Base-by-base conservation (phyloP, 2,113 vertebrate species). In the Hippocampus abdominalis region DNA sequence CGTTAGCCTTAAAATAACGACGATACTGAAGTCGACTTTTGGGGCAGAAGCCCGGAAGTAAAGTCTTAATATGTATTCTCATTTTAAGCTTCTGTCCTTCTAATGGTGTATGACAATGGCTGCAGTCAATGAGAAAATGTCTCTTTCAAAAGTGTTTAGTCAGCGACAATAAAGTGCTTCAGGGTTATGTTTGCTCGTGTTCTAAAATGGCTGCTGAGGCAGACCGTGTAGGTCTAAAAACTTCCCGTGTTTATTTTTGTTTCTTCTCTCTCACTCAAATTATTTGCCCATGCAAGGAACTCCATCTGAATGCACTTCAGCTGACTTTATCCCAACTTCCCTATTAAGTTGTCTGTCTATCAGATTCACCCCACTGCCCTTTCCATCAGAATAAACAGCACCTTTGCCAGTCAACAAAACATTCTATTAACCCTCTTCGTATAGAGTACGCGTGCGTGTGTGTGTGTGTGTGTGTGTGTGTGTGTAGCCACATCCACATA, bases 371-470 rank as follows among this genome's bases (percentile, higher is more conserved):
- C 70, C 78, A 77, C 74, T 70, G 80, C 81, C 85, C 82, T 84
- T 87, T 87, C 80, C 76, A 74, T 68, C 42, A 77, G 23, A 70
- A 66, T 70, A 80, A 82, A 48, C 82, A 79, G 21, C 76, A 65
- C 66, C 71, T 76, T 66, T 74, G 57, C 70, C 75, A 72, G 82
- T 83, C 78, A 79, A 77, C 80, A 81, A 79, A 82, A 77, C 70
- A 72, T 60, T 29, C 76, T 66, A 79, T 81, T 82, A 84, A 62
- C 16, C n/a, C 62, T 46, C 62, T 61, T 61, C 18, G n/a, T 64
- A 23, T 8, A 25, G 12, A 16, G 21, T 27, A 5, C n/a, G 63
- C 16, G 4, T 1, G 20, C 10, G 60, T 4, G 0, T 62, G 36
- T 10, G 1, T 32, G 25, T 60, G 4, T 59, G 4, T 59, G 27